Conservation (phyloP, 2,113 vertebrate species). For the Hystrix cristata region DNA sequence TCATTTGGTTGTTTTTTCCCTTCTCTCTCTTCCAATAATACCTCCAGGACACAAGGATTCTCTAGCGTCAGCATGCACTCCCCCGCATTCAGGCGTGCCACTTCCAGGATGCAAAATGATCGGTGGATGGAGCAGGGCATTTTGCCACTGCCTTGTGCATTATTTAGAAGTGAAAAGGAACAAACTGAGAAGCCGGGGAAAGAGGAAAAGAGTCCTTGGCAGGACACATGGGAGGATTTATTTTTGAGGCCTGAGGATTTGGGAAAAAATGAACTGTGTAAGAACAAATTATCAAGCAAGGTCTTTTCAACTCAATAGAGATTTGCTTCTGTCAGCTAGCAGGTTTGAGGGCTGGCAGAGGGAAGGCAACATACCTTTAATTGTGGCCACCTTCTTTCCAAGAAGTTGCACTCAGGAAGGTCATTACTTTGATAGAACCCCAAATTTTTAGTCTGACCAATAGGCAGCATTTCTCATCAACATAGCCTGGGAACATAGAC, state of each 20-base stretch:
- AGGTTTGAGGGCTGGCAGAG: background rate
- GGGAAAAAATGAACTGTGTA: background rate
- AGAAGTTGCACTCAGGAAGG: background rate
- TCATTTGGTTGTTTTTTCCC: background rate
- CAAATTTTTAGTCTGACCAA: background rate
- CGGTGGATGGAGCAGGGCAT: background rate
- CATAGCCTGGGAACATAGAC: background rate
- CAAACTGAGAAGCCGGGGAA: slow-evolving; percentile 37
- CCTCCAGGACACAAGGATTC: background rate
- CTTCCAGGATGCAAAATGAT: slow-evolving; percentile 59
- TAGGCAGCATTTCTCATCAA: background rate
- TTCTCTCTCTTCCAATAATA: slow-evolving; percentile 25
- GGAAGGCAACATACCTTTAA: background rate
- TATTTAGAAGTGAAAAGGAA: slow-evolving; percentile 57
- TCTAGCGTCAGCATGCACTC: background rate
- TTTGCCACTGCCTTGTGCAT: slow-evolving; percentile 56
- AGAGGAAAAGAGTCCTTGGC: slow-evolving; percentile 52
- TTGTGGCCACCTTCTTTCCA: background rate
- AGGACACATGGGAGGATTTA: slow-evolving; percentile 52
- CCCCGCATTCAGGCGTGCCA: background rate
- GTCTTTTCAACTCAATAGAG: background rate
- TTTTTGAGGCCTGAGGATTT: slow-evolving; percentile 58
- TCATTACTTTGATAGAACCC: background rate
- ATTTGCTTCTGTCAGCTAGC: background rate
- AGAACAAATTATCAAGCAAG: background rate